phyloP scores from a whole-genome alignment of 2,113 vertebrate species.

The Perca schrenkii region DNA sequence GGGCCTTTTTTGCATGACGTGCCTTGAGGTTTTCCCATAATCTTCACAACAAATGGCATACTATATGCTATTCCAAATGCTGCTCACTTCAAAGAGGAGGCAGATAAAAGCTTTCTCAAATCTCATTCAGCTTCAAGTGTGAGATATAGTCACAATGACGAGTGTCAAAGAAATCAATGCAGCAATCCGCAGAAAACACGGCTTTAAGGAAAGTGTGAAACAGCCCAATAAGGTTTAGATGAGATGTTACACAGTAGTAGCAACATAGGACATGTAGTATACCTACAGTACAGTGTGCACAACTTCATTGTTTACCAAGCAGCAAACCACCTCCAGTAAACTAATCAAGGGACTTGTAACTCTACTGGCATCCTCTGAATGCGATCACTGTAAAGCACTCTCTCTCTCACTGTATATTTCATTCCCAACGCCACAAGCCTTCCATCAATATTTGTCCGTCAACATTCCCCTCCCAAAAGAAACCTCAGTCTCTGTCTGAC shows the following conservation, averaged over 20 bases:
- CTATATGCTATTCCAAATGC: constrained; percentile 36
- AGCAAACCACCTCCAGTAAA: background rate
- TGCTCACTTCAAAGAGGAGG: constrained; percentile 62
- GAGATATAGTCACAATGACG: constrained; percentile 27
- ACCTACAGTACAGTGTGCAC: background rate
- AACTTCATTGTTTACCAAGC: background rate
- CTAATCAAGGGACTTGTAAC: background rate
- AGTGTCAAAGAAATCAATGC: constrained; percentile 45
- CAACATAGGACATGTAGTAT: constrained; percentile 1
- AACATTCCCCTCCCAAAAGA: background rate
- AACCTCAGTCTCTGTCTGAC: background rate
- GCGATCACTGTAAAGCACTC: background rate
- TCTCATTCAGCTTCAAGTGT: constrained; percentile 30
- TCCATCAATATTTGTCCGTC: background rate
- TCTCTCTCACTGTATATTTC: background rate
- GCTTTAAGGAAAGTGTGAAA: constrained; percentile 5
- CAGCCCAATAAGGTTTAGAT: background rate
- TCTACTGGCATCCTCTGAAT: background rate
- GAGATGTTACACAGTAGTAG: background rate
- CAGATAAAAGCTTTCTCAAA: constrained; percentile 49
- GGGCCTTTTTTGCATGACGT: constrained; percentile 25
- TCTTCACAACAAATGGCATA: constrained; percentile 55
- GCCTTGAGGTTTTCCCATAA: constrained; percentile 50
- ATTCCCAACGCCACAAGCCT: background rate
- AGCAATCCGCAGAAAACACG: background rate